phyloP scores from a whole-genome alignment of 1,140 invertebrate genomes.

The Choristoneura fumiferana region DNA sequence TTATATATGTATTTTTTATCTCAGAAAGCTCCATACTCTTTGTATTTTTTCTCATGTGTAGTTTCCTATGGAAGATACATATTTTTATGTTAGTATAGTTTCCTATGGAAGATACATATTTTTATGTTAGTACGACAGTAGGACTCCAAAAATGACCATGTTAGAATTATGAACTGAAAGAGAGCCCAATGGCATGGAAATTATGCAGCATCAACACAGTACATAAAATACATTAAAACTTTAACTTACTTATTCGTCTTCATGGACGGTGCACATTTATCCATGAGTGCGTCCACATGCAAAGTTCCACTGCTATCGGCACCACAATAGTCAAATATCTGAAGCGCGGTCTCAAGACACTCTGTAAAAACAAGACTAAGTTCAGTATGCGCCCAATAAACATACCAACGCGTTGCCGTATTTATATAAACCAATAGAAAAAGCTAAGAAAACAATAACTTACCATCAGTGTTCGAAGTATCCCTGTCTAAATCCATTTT shows the following conservation, averaged over 20 bases:
- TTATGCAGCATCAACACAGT: too few species aligned
- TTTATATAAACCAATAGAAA: constrained; percentile 37
- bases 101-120: too few species aligned
- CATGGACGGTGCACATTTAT: constrained; percentile 65
- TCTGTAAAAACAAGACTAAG: constrained; percentile 57
- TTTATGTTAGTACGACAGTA: too few species aligned
- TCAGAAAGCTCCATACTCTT: too few species aligned
- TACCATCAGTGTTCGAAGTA: constrained; percentile 53
- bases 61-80: too few species aligned
- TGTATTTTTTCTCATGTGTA: too few species aligned
- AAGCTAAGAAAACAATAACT: constrained; percentile 30
- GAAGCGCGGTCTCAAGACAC: constrained; percentile 59
- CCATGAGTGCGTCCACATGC: constrained; percentile 61
- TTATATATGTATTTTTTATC: too few species aligned
- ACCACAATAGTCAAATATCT: constrained; percentile 68
- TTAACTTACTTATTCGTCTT: constrained; percentile 66
- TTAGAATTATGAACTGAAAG: too few species aligned
- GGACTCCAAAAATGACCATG: too few species aligned
- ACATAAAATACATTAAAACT: too few species aligned
- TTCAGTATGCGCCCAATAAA: constrained; percentile 36
- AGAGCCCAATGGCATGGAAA: too few species aligned
- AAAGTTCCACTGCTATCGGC: constrained; percentile 49
- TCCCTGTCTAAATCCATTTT: constrained; percentile 56
- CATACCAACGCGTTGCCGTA: constrained; percentile 58
- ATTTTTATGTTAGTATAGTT: too few species aligned